Evolutionary conservation across 1,140 invertebrate genomes (phyloP).

Genomic region (Neodiprion virginianus): DNA sequence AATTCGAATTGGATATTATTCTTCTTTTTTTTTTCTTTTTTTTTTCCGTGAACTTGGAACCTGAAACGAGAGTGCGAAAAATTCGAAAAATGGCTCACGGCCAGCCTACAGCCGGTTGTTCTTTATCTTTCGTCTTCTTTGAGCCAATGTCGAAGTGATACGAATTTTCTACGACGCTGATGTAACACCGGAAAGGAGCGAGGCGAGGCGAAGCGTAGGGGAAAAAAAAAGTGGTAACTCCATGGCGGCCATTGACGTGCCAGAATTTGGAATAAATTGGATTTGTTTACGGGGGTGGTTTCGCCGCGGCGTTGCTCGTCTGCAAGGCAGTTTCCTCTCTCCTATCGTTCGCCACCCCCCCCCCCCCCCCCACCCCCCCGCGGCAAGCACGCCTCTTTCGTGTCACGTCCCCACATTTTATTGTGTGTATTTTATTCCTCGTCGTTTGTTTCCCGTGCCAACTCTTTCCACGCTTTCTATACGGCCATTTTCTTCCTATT

Average conservation of each 20-base stretch:
- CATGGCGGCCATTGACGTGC: constrained; percentile 35
- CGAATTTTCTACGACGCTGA: background rate
- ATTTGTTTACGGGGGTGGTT: constrained; percentile 42
- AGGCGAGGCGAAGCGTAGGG: constrained; percentile 9
- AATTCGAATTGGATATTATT: no score
- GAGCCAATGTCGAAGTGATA: no score
- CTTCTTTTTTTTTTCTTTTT: no score
- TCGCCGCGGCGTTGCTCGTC: constrained; percentile 27
- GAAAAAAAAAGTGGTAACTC: constrained; percentile 38
- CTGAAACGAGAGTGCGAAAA: no score
- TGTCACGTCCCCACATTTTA: constrained; percentile 37
- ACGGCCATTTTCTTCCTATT: background rate
- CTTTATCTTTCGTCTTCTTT: no score
- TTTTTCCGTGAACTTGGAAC: no score
- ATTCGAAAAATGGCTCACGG: no score
- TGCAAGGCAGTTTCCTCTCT: constrained; percentile 39
- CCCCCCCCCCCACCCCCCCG: constrained; percentile 17
- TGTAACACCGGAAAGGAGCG: constrained; percentile 2
- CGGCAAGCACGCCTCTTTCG: constrained; percentile 38
- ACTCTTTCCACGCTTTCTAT: background rate
- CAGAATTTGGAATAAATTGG: constrained; percentile 47
- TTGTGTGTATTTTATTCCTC: constrained; percentile 46
- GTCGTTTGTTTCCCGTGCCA: background rate
- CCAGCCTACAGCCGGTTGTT: no score
- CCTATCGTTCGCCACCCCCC: constrained; percentile 22